Evolutionary conservation across 1,140 invertebrate species (phyloP).

Genomic region (Pachypeltis micranthus): DNA sequence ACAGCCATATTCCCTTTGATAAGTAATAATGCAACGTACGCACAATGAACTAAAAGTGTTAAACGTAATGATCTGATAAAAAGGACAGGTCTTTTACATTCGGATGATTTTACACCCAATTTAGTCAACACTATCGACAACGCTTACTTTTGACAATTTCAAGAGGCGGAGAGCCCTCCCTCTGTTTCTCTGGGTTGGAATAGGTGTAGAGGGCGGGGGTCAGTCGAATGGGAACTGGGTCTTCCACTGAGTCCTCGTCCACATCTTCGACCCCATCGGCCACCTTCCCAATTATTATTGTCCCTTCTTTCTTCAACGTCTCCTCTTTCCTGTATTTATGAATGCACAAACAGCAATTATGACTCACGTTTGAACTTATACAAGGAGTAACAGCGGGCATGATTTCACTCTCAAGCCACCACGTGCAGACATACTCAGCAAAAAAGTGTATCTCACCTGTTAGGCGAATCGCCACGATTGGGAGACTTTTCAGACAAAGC

Average conservation of each 20-base stretch:
- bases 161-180: not conserved
- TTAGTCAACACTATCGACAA: no score
- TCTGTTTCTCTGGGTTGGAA: conserved; percentile 54
- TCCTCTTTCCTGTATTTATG: not conserved
- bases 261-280: conserved; percentile 2
- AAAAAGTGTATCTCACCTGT: no score
- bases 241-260: conserved; percentile 35
- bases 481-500: conserved; percentile 83
- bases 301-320: not conserved
- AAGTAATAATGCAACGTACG: no score
- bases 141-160: not conserved
- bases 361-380: conserved; percentile 1
- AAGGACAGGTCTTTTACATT: no score
- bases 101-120: no score
- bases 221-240: conserved; percentile 54
- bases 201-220: conserved; percentile 63
- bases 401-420: not conserved
- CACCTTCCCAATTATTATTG: not conserved
- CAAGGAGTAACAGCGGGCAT: not conserved
- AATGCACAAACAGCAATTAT: no score
- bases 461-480: conserved; percentile 49
- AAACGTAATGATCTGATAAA: no score
- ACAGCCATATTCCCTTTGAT: no score
- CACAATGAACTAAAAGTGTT: no score
- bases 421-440: not conserved